Base-by-base conservation (phyloP, 1,140 invertebrate species). In the Rhyzopertha dominica region DNA sequence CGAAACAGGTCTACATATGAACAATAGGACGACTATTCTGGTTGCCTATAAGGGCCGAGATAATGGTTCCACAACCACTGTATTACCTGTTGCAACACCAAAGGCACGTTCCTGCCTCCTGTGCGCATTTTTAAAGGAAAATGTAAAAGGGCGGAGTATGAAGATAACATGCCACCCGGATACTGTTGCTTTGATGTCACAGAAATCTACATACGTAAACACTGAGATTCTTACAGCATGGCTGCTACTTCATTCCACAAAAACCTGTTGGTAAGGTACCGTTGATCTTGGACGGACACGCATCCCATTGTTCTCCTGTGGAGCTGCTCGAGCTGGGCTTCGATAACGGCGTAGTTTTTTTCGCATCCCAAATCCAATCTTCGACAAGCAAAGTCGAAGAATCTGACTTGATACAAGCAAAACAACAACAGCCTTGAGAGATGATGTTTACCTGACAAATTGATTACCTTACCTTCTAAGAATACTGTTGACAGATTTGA, bases 221-320 rank as follows among this genome's bases (percentile, higher is more conserved):
- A 28, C 63, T 16, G 61, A 65, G 14, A 31, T 72, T 28, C 70
- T 71, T 47, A 45, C 57, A 1, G 58, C 65, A 43, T 70, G 62
- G 61, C 41, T 68, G 3, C 58, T 54, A 62, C 18, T 69, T 66
- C 46, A 18, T 69, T 16, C 58, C 54, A 5, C 32, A 17, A 4
- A 69, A 68, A 39, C 49, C 50, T 3, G 17, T 23, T 17, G 61
- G 62, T 24, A 66, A 63, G 39, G 53, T 51, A 34, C 41, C 66
- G 12, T 23, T 63, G 5, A 53, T 67, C 47, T 49, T 70, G 28
- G 63, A 70, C 51, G 58, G 64, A n/a, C 63, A 68, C 34, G 47
- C 51, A 30, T 62, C 61, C 16, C 68, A 67, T 34, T 52, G 40
- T 18, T 51, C 28, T 32, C 48, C 43, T 39, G 39, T 61, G 12